A percentile compares a stretch with the other conserved stretches of the same genome.
These are phyloP conservation scores for Mystacornis crossleyi DNA, from an alignment of 2,113 vertebrate genomes.

Conservation along the genomic window DNA sequence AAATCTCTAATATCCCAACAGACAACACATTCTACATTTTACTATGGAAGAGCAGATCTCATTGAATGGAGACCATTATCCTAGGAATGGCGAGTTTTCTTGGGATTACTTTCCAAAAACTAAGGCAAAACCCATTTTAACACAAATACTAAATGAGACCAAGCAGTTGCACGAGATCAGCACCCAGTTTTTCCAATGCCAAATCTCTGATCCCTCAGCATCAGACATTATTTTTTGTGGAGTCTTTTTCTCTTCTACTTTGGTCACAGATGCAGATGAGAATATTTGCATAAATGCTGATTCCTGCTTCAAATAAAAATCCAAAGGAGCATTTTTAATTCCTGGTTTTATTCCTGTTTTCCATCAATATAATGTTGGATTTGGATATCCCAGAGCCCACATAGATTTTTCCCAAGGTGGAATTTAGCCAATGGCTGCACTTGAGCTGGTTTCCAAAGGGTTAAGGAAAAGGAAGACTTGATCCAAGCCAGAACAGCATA, in stretches of 20 bases:
- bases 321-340: neutral
- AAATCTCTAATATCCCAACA: neutral
- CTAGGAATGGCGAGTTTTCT: neutral
- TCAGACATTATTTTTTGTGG: neutral
- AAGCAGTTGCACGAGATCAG: neutral
- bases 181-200: neutral
- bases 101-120: neutral
- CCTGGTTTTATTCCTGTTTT: neutral
- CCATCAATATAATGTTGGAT: neutral
- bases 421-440: neutral
- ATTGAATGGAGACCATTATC: neutral
- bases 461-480: slow-evolving; percentile 28
- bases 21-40: neutral
- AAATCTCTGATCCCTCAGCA: neutral
- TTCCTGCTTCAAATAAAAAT: neutral
- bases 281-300: neutral
- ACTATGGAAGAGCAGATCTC: neutral
- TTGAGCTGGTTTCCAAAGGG: slow-evolving; percentile 30
- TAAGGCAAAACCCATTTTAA: neutral
- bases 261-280: neutral
- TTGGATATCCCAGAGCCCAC: neutral
- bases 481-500: slow-evolving; percentile 78
- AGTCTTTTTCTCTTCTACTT: neutral
- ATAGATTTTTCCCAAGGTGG: neutral
- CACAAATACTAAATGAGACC: neutral